phyloP scores from a whole-genome alignment of 1,140 invertebrate species.

The Himalopsyche phryganea region DNA sequence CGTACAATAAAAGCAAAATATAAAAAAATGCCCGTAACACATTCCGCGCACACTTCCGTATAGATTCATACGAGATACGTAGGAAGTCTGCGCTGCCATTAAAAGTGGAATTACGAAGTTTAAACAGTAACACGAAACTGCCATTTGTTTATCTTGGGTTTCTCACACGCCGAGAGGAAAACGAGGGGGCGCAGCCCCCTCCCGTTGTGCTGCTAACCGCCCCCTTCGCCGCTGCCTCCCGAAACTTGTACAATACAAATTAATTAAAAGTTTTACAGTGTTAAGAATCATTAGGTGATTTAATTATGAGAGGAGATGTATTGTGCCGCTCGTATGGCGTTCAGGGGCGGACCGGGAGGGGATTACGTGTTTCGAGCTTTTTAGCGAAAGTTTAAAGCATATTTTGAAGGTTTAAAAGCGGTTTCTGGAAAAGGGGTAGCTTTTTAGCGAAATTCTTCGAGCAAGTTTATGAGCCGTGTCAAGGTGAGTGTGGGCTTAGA shows the following conservation, averaged over 20 bases:
- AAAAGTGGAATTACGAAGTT: constrained; percentile 36
- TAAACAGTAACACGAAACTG: constrained; percentile 36
- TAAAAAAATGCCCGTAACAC: constrained; percentile 1
- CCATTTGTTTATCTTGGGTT: constrained; percentile 36
- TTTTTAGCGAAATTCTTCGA: too few relatives aligned
- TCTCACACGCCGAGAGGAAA: constrained; percentile 24
- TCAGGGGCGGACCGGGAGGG: constrained; percentile 1
- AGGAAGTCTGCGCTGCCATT: constrained; percentile 30
- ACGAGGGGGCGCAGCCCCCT: too few relatives aligned
- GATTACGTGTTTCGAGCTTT: constrained; percentile 1
- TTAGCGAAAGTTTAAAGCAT: too few relatives aligned
- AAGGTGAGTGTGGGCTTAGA: too few relatives aligned
- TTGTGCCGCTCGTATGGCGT: constrained; percentile 21
- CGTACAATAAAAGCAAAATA: constrained; percentile 22
- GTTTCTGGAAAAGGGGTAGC: too few relatives aligned
- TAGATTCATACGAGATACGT: constrained; percentile 23
- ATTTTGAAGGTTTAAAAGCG: too few relatives aligned
- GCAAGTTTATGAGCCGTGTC: too few relatives aligned
- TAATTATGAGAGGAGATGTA: constrained; percentile 36
- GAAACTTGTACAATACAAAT: constrained; percentile 36
- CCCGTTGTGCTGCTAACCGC: constrained; percentile 28
- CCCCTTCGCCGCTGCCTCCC: constrained; percentile 36
- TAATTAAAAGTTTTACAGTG: constrained; percentile 37
- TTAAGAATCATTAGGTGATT: constrained; percentile 37
- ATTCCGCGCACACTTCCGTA: constrained; percentile 17